phyloP scores from a whole-genome alignment of 2,113 vertebrate species.

The Danionella cerebrum region DNA sequence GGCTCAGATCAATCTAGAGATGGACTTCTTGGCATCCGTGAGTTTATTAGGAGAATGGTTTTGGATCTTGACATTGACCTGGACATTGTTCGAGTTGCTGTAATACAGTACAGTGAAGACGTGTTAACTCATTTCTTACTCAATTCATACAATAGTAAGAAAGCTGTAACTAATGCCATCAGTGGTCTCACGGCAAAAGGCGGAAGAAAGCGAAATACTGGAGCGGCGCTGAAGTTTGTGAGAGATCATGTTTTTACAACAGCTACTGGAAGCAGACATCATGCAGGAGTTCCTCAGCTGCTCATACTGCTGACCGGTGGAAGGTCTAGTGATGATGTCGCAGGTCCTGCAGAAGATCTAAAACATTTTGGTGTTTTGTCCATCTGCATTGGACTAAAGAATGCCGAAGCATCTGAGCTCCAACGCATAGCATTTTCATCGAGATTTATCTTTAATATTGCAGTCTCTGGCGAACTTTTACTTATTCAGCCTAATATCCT shows the following conservation, averaged over 20 bases:
- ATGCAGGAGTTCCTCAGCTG: slow-evolving; percentile 76
- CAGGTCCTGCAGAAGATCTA: slow-evolving; percentile 55
- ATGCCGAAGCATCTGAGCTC: slow-evolving; percentile 69
- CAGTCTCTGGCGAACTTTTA: slow-evolving; percentile 73
- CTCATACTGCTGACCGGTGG: slow-evolving; percentile 78
- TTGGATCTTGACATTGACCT: slow-evolving; percentile 51
- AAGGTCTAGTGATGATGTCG: slow-evolving; percentile 68
- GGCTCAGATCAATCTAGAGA: slow-evolving; percentile 75
- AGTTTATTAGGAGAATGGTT: slow-evolving; percentile 60
- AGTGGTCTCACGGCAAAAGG: slow-evolving; percentile 77
- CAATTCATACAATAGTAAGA: slow-evolving; percentile 63
- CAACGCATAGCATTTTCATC: slow-evolving; percentile 72
- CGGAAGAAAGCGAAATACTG: slow-evolving; percentile 73
- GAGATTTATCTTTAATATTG: slow-evolving; percentile 69
- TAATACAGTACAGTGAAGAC: slow-evolving; percentile 60
- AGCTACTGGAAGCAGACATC: slow-evolving; percentile 75
- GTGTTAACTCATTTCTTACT: slow-evolving; percentile 52
- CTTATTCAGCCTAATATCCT: slow-evolving; percentile 61
- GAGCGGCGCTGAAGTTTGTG: slow-evolving; percentile 73
- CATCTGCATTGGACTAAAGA: slow-evolving; percentile 77
- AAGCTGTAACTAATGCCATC: slow-evolving; percentile 70
- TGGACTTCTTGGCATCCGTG: slow-evolving; percentile 63
- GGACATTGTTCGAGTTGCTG: slow-evolving; percentile 53
- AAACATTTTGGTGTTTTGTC: slow-evolving; percentile 67
- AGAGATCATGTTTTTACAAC: slow-evolving; percentile 66